Evolutionary conservation across 2,113 vertebrate genomes (phyloP), one percentile per base, ranked within the genome.

Genomic region (Laticauda colubrina): DNA sequence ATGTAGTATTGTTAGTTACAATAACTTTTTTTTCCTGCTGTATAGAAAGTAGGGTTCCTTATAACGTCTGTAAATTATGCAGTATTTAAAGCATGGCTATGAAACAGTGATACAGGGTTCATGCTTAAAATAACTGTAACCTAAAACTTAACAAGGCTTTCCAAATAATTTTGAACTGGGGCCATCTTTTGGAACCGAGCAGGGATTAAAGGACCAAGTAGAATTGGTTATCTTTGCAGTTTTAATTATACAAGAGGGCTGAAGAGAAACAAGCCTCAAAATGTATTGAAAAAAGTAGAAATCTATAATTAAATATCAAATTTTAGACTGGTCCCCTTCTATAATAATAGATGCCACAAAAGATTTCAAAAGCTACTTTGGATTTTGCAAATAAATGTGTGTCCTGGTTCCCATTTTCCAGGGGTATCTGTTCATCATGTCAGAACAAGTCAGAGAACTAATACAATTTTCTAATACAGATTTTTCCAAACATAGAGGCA

Each of bases 71-170:
- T 23, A n/a, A 87, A 45, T 61, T 87, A 61, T 48, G 43, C 43
- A 51, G 54, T 51, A 34, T 59, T 87, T n/a, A 87, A 48, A 86
- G 45, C 4, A 45, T n/a, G 26, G 15, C 45, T 90, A 61, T 69
- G 59, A 90, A 90, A 34, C 18, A n/a, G 89, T 39, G 61, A 26
- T 75, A 39, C 29, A 39, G 89, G 64, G 64, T 90, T 90, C 29
- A 53, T 90, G 51, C 45, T 89, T 90, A 69, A 90, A 90, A 69
- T 69, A 90, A 90, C 89, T 90, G 89, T 90, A 81, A 90, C 29
- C 20, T 54, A 75, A 90, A 64, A 75, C 15, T 7, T 90, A 81
- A 20, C 8, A 51, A 24, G 43, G 26, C 29, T 87, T 91, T 87
- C 85, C 56, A 91, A 91, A 53, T 86, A 34, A 48, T 56, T 51